phyloP scores from a whole-genome alignment of 2,113 vertebrate species.

The Larimichthys crocea region DNA sequence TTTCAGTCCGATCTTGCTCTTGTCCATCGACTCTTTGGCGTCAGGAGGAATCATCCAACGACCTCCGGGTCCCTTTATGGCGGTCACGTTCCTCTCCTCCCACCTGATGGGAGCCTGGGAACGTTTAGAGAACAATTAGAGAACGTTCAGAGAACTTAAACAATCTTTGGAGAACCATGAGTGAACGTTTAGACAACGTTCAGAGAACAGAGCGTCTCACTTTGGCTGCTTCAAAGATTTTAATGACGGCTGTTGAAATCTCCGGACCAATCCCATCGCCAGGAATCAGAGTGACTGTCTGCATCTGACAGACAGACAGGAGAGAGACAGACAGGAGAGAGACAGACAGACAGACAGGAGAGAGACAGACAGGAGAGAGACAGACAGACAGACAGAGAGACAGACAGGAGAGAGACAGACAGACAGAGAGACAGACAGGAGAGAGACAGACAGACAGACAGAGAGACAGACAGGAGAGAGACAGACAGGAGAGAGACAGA shows the following conservation, averaged over 20 bases:
- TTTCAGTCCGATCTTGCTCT: conserved; percentile 96
- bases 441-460: too few species aligned
- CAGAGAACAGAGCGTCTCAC: conserved; percentile 33
- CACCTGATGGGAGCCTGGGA: conserved; percentile 91
- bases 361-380: not conserved
- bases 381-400: not conserved
- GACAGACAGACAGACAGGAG: not conserved
- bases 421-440: too few species aligned
- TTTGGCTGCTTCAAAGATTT: conserved; percentile 76
- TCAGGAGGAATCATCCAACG: conserved; percentile 96
- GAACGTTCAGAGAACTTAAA: too few species aligned
- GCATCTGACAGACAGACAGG: conserved; percentile 49
- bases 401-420: too few species aligned
- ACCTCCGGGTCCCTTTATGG: conserved; percentile 93
- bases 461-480: too few species aligned
- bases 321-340: not conserved
- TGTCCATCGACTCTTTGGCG: conserved; percentile 97
- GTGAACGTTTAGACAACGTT: too few species aligned
- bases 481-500: too few species aligned
- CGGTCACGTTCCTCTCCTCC: conserved; percentile 93
- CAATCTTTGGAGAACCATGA: too few species aligned
- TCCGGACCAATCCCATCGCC: conserved; percentile 77
- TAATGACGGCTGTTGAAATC: conserved; percentile 69
- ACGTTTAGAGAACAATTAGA: too few species aligned
- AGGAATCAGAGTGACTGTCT: conserved; percentile 75